Evolutionary conservation across 2,797 vertebrate species (phyloP), one percentile per base, ranked within the genome.

Genomic region (Triplophysa bombifrons): DNA sequence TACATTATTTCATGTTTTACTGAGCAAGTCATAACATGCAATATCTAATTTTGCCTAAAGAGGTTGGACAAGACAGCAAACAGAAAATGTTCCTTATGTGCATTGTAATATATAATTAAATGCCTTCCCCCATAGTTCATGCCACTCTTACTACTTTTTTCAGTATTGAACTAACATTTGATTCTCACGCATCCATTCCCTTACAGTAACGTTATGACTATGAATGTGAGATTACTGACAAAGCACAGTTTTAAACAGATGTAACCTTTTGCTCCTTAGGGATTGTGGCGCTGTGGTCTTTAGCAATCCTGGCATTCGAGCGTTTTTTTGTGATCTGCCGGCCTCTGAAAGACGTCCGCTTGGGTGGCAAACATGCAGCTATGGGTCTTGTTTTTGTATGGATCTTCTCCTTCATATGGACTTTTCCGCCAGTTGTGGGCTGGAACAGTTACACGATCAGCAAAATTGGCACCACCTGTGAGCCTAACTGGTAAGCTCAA

Each of bases 391-490:
- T 93, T 82, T 96, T 96, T 0, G 95, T 96, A 53, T 97, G 96
- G 96, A 89, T 89, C 41, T 98, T 95, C 87, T 96, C 96, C 82
- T 95, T 98, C 81, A 83, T 96, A 85, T 98, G 96, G 91, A 96
- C 96, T 58, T 89, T 96, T 73, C 96, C 95, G 50, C 96, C 96
- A 0, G 91, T 93, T 19, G 82, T 96, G 82, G 96, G 96, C 25
- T 97, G 96, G 96, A 96, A 94, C 93, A 96, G 95, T 88, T 97
- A 97, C 86, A 96, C 95, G 0, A 87, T 94, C 77, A 98, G 95
- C 91, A 96, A 94, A 91, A 97, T 97, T 65, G 96, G 96, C 77
- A 98, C 96, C 70, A 97, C 96, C 14, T 98, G 96, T 88, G 96
- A 98, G 87, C 96, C 94, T 0, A 96, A 97, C 91, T 98, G 96